phyloP scores from a whole-genome alignment of 2,113 vertebrate species.

The Saccopteryx leptura region DNA sequence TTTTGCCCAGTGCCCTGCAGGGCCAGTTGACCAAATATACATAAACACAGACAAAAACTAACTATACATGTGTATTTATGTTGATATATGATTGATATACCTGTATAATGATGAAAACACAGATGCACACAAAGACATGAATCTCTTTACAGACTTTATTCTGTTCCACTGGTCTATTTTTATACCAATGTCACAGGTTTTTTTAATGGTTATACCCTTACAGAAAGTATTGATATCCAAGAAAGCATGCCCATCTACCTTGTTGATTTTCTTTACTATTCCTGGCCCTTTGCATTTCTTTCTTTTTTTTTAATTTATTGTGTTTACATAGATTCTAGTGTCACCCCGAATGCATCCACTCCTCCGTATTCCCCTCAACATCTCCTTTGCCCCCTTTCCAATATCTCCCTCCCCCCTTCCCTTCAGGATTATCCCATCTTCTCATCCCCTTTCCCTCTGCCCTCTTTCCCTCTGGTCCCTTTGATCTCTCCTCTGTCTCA shows the following conservation, averaged over 20 bases:
- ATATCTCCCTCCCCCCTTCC: too few relatives aligned
- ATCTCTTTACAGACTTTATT: background rate
- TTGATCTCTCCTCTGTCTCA: too few relatives aligned
- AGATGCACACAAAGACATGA: background rate
- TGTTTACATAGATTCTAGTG: too few relatives aligned
- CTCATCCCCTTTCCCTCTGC: too few relatives aligned
- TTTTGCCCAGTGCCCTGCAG: background rate
- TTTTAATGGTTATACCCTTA: background rate
- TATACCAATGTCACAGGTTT: background rate
- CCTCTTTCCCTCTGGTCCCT: too few relatives aligned
- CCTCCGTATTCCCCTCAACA: too few relatives aligned
- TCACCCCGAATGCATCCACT: too few relatives aligned
- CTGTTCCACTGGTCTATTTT: background rate
- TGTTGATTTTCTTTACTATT: slow-evolving; percentile 25
- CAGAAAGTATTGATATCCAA: slow-evolving; percentile 2
- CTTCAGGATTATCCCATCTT: too few relatives aligned
- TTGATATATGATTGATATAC: background rate
- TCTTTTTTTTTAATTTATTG: too few relatives aligned
- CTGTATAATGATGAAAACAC: background rate
- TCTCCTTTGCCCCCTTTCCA: too few relatives aligned
- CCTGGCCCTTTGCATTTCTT: background rate
- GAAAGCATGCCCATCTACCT: background rate
- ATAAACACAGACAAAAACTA: background rate
- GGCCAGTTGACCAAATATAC: background rate
- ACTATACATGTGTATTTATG: background rate